These are phyloP conservation scores for Caenorhabditis uteleia DNA, from an alignment of 2,888 invertebrate genomes.

Conservation along the genomic window DNA sequence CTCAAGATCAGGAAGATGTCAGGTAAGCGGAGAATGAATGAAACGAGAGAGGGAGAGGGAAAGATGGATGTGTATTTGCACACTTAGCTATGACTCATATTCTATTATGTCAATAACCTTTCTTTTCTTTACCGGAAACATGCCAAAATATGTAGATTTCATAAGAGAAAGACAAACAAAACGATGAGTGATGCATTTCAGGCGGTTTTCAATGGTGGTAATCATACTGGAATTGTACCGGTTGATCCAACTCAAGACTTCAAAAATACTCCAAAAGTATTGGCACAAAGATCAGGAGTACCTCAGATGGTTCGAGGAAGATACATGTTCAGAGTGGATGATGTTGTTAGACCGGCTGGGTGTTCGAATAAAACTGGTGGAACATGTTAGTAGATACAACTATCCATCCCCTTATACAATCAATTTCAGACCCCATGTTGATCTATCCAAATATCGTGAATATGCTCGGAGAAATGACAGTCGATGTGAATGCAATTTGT, in stretches of 20 bases:
- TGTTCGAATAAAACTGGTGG: constrained; percentile 74
- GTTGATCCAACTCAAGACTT: constrained; percentile 68
- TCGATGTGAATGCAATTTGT: constrained; percentile 95
- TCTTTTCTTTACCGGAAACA: constrained; percentile 2
- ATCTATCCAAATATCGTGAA: constrained; percentile 86
- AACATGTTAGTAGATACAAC: constrained; percentile 58
- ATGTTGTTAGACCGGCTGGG: constrained; percentile 88
- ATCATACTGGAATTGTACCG: constrained; percentile 68
- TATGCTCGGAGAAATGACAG: constrained; percentile 94
- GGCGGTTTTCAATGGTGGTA: constrained; percentile 69
- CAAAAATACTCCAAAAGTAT: constrained; percentile 67
- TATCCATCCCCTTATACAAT: not conserved
- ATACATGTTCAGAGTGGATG: constrained; percentile 92
- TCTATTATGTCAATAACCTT: constrained; percentile 19
- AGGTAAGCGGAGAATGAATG: no score
- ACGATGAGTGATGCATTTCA: no score
- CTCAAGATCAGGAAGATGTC: constrained; percentile 66
- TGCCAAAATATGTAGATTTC: not conserved
- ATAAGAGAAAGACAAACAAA: no score
- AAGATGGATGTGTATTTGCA: no score
- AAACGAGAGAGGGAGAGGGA: no score
- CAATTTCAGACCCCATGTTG: constrained; percentile 63
- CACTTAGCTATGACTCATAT: constrained; percentile 16
- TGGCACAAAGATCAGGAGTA: constrained; percentile 67
- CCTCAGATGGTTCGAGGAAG: constrained; percentile 75